Evolutionary conservation across 2,888 invertebrate genomes (phyloP), one percentile per base, ranked within the genome.

Genomic region (Archips crataeganus): DNA sequence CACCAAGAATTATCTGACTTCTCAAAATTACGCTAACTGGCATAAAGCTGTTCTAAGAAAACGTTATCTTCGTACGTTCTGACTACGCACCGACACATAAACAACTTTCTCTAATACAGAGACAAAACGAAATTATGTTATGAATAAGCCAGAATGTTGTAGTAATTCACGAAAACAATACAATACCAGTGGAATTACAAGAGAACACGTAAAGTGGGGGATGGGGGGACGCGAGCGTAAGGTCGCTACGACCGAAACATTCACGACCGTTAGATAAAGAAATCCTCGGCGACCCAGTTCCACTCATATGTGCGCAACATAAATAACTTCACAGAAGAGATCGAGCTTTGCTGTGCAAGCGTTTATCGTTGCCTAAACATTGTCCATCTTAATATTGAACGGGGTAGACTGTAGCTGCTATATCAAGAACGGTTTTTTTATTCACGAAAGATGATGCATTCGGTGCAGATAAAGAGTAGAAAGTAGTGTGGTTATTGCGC

Each of bases 111-210:
- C 63, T 63, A 63, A 63, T 68, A 70, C 39, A 70, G 62, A 71
- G 64, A 75, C 71, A 74, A 75, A 75, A 66, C 72, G 54, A 64
- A 75, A 73, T 75, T 75, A 77, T 76, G 70, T 68, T 69, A 75
- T 74, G 70, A 76, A 73, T 74, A 68, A 45, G 65, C 51, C 64
- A 69, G 64, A 75, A 75, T 69, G 75, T 67, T 57, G 49, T 64
- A 63, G 71, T 75, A 74, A 70, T 75, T 70, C 70, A 69, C 65
- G 36, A 67, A 75, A 67, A 75, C 77, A 77, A 77, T 75, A 76
- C 76, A 71, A 76, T 76, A 74, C 70, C 71, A 61, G 71, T 69
- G 63, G 51, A 66, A 65, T 65, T 72, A 68, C 68, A 67, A 47
- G 68, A 57, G 36, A 70, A 73, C 75, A 75, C 70, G 70, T 75